phyloP scores from a whole-genome alignment of 53 echinoderm and acorn worm species.

The Zoroaster sp. region DNA sequence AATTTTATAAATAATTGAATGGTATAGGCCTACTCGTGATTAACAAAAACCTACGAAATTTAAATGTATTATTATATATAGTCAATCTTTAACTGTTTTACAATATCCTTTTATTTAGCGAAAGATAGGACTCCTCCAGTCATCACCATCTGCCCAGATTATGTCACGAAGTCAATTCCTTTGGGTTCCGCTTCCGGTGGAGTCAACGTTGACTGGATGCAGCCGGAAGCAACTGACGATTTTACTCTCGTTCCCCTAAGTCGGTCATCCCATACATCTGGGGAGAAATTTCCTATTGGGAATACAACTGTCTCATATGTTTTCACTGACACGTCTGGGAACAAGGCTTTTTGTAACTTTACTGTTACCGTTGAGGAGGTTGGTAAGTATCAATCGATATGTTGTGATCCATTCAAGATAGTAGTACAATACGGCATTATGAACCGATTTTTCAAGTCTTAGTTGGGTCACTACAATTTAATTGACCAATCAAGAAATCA shows the following conservation, averaged over 20 bases:
- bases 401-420: too few species aligned
- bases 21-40: too few species aligned
- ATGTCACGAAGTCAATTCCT: conserved; percentile 16
- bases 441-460: too few species aligned
- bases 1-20: too few species aligned
- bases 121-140: conserved; percentile 29
- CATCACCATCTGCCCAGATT: conserved; percentile 35
- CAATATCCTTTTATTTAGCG: neutral
- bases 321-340: conserved; percentile 17
- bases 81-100: neutral
- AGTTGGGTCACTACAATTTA: too few species aligned
- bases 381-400: neutral
- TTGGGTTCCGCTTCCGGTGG: conserved; percentile 6
- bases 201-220: conserved; percentile 41
- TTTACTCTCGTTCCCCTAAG: neutral
- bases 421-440: too few species aligned
- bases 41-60: too few species aligned
- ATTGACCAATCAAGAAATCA: too few species aligned
- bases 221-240: conserved; percentile 47
- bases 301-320: conserved; percentile 25
- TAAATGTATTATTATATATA: neutral
- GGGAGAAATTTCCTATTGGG: conserved; percentile 15
- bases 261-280: neutral
- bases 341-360: conserved; percentile 33
- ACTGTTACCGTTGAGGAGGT: conserved; percentile 34